Percentiles rank a stretch among this genome's conserved stretches.
Evolutionary conservation across 64 coral and sea anemone genomes (phyloP).

Genomic region (Exaiptasia diaphana): DNA sequence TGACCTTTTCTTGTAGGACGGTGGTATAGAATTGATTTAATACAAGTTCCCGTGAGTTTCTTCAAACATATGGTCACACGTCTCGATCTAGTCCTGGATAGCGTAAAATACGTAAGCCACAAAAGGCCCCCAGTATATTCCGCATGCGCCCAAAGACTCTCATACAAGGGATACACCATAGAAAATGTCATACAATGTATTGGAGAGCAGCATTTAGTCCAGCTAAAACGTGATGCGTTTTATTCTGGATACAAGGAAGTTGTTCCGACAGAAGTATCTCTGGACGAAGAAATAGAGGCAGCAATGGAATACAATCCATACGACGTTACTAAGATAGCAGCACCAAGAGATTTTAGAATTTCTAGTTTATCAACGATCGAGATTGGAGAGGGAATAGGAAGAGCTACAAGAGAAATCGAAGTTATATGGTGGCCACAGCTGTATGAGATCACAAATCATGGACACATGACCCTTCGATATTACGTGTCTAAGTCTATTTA

Average conservation of each 20-base stretch:
- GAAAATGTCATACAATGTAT: neutral
- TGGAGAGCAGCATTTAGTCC: neutral
- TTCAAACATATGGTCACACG: neutral
- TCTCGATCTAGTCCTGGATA: neutral
- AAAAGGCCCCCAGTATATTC: neutral
- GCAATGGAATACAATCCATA: neutral
- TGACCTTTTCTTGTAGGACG: neutral
- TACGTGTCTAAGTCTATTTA: neutral
- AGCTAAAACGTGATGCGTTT: neutral
- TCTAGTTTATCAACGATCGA: neutral
- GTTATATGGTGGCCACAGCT: slow-evolving; percentile 1
- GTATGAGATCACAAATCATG: neutral
- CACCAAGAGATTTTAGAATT: neutral
- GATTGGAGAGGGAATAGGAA: neutral
- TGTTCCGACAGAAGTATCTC: neutral
- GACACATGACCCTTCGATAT: neutral
- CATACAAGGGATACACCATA: neutral
- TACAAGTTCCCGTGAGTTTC: neutral
- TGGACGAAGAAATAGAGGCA: neutral
- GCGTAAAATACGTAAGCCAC: neutral
- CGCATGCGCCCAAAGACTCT: neutral
- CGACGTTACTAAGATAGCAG: neutral
- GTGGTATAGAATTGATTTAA: neutral
- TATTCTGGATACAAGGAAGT: neutral
- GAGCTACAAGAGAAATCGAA: neutral